Evolutionary conservation across 1,140 invertebrate genomes (phyloP).

Genomic region (Drosophila nigromelanica): DNA sequence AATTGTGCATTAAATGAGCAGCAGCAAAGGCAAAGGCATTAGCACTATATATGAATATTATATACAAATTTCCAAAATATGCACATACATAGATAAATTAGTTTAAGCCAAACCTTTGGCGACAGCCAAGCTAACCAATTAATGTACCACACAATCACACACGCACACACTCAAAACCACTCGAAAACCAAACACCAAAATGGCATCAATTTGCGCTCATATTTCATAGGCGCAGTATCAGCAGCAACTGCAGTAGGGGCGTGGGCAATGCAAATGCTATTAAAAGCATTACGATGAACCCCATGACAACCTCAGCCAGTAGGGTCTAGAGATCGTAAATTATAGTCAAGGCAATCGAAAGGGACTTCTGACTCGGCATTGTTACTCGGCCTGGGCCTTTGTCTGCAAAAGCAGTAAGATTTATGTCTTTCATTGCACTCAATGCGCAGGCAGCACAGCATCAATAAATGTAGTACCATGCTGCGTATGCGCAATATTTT

Average conservation of each 20-base stretch:
- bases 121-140: constrained; percentile 47
- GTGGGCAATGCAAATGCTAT: constrained; percentile 33
- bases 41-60: constrained; percentile 12
- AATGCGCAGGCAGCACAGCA: constrained; percentile 27
- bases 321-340: constrained; percentile 46
- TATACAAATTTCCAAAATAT: constrained; percentile 10
- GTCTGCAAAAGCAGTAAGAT: constrained; percentile 41
- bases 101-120: constrained; percentile 38
- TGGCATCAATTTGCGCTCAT: constrained; percentile 52
- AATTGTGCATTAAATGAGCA: constrained; percentile 37
- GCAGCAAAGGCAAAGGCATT: constrained; percentile 5
- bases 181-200: constrained; percentile 41
- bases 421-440: constrained; percentile 46
- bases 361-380: constrained; percentile 31
- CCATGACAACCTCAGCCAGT: constrained; percentile 26
- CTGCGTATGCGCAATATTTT: constrained; percentile 62
- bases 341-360: constrained; percentile 45
- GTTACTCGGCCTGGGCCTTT: constrained; percentile 13
- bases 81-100: constrained; percentile 40
- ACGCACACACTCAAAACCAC: constrained; percentile 14
- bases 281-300: constrained; percentile 55
- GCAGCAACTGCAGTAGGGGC: not conserved
- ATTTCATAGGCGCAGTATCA: constrained; percentile 45
- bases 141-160: constrained; percentile 21
- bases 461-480: constrained; percentile 62